phyloP scores from a whole-genome alignment of 2,113 vertebrate genomes.

The Gavia stellata region DNA sequence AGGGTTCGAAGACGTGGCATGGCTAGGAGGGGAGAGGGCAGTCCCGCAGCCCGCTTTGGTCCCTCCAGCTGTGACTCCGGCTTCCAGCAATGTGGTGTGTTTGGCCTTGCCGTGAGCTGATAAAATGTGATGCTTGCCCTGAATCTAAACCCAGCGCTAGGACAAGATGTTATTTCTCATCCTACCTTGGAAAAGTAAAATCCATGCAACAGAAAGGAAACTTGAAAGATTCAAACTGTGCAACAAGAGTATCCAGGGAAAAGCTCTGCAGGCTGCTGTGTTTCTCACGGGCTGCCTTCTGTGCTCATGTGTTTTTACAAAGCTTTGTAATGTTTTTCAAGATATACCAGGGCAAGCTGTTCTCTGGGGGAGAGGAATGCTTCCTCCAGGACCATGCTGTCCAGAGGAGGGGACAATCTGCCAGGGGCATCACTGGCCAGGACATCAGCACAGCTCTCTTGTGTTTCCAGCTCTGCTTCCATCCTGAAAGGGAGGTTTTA shows the following conservation, averaged over 20 bases:
- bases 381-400: background rate
- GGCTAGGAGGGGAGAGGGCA: background rate
- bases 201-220: background rate
- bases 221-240: background rate
- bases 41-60: fast-evolving
- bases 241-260: background rate
- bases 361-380: background rate
- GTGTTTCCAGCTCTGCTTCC: background rate
- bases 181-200: background rate
- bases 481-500: background rate
- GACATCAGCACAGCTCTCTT: background rate
- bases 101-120: background rate
- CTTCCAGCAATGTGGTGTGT: fast-evolving
- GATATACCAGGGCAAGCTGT: background rate
- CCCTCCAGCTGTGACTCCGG: background rate
- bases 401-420: background rate
- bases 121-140: background rate
- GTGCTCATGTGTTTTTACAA: background rate
- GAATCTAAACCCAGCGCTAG: background rate
- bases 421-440: background rate
- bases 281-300: background rate
- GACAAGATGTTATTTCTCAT: background rate
- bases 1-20: fast-evolving
- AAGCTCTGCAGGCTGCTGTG: background rate
- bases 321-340: background rate